These are phyloP conservation scores for Sprattus sprattus DNA, from an alignment of 2,113 vertebrate genomes.

Conservation along the genomic window DNA sequence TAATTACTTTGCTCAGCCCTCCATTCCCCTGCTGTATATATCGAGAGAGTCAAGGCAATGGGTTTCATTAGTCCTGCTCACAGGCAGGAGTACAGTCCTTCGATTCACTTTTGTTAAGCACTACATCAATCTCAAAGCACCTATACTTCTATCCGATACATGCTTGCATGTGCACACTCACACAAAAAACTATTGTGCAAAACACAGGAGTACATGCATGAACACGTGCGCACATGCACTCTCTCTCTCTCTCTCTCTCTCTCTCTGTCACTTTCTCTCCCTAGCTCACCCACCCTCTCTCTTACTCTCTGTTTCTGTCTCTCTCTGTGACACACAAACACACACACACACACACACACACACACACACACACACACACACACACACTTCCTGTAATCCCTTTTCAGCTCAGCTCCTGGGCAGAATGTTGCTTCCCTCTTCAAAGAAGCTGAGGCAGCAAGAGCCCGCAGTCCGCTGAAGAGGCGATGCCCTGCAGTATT, in stretches of 20 bases:
- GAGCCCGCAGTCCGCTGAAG: neutral
- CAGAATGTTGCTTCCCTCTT: constrained; percentile 11
- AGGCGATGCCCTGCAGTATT: constrained; percentile 10
- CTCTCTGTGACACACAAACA: neutral
- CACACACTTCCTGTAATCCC: constrained; percentile 48
- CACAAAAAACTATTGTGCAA: neutral
- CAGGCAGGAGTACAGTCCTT: constrained; percentile 36
- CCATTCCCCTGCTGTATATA: constrained; percentile 55
- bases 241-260: neutral
- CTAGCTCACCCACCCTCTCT: too few species aligned
- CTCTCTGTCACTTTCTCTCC: too few species aligned
- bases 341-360: neutral
- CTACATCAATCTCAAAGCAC: constrained; percentile 56
- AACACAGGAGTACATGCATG: neutral
- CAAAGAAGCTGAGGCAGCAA: neutral
- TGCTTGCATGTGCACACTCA: neutral
- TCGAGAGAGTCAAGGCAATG: constrained; percentile 62
- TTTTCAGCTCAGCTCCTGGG: constrained; percentile 48
- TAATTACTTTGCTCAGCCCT: constrained; percentile 62
- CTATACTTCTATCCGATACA: neutral
- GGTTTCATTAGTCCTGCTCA: constrained; percentile 63
- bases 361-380: constrained; percentile 34
- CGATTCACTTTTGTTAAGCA: constrained; percentile 52
- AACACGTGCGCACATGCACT: constrained; percentile 20
- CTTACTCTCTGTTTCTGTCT: too few species aligned